Evolutionary conservation across 1,140 invertebrate genomes (phyloP).

Genomic region (Psilanteris sp.): DNA sequence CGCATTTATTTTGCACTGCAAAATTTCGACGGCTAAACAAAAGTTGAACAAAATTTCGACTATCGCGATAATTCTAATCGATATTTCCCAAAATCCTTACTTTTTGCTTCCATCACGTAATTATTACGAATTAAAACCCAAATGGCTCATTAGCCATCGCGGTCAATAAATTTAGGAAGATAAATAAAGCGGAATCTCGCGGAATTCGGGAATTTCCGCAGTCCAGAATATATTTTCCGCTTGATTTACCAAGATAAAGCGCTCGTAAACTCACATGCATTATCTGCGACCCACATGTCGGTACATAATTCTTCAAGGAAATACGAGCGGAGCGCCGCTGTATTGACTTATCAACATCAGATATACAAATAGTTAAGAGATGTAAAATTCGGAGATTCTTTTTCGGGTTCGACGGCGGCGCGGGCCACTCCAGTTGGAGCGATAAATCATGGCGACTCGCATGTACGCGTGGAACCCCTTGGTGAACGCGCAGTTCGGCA

Average conservation of each 20-base stretch:
- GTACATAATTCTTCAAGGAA: constrained; percentile 37
- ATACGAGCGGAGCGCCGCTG: background rate
- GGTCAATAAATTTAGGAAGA: too few species aligned
- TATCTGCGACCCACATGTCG: constrained; percentile 24
- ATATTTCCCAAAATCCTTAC: too few species aligned
- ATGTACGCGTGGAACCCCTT: constrained; percentile 61
- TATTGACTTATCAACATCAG: constrained; percentile 56
- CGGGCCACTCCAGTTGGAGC: constrained; percentile 43
- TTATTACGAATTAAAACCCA: too few species aligned
- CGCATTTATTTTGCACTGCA: too few species aligned
- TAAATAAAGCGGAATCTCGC: too few species aligned
- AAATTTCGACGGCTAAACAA: background rate
- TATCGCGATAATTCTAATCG: too few species aligned
- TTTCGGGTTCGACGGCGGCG: constrained; percentile 23
- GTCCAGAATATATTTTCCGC: constrained; percentile 9
- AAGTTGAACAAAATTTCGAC: too few species aligned
- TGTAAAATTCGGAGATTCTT: constrained; percentile 50
- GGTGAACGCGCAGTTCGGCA: constrained; percentile 63
- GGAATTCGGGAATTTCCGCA: too few species aligned
- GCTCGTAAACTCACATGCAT: constrained; percentile 9
- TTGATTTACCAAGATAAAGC: constrained; percentile 31
- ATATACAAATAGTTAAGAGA: constrained; percentile 52
- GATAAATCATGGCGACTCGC: constrained; percentile 74
- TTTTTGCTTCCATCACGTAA: too few species aligned
- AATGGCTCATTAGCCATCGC: too few species aligned